These are phyloP conservation scores for Prunella strophiata DNA, from an alignment of 2,797 vertebrate species.

Conservation along the genomic window DNA sequence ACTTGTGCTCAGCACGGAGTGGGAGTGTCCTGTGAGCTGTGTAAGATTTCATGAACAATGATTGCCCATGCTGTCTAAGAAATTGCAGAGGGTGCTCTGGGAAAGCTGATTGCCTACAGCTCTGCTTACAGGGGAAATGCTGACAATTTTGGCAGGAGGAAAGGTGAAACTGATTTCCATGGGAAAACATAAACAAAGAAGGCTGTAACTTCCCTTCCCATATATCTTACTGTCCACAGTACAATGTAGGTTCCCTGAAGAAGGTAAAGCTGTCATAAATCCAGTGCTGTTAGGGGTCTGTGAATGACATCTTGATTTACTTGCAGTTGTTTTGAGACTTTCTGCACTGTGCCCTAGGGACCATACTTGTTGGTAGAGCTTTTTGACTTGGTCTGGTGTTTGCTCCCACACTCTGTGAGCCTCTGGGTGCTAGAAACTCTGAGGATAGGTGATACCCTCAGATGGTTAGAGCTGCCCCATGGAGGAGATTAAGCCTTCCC, in stretches of 20 bases:
- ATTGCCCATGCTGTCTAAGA: background rate
- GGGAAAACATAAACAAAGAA: background rate
- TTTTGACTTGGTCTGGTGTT: background rate
- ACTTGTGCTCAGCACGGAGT: background rate
- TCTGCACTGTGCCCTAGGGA: accelerated
- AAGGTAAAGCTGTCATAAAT: background rate
- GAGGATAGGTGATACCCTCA: background rate
- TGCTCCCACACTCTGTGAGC: accelerated
- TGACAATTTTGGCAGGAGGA: background rate
- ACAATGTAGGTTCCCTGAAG: background rate
- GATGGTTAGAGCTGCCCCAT: background rate
- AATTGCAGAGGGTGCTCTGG: background rate
- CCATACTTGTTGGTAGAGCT: background rate
- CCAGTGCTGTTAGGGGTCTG: background rate
- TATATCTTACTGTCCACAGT: background rate
- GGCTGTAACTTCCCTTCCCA: background rate
- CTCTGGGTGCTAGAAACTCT: background rate
- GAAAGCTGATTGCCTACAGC: background rate
- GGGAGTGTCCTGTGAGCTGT: background rate
- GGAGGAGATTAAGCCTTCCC: background rate
- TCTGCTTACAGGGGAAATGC: background rate
- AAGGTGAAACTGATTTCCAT: background rate
- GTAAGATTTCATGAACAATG: background rate
- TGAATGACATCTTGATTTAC: background rate
- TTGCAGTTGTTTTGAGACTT: background rate